phyloP scores from a whole-genome alignment of 2,797 vertebrate species.

The Lutjanus argentimaculatus region DNA sequence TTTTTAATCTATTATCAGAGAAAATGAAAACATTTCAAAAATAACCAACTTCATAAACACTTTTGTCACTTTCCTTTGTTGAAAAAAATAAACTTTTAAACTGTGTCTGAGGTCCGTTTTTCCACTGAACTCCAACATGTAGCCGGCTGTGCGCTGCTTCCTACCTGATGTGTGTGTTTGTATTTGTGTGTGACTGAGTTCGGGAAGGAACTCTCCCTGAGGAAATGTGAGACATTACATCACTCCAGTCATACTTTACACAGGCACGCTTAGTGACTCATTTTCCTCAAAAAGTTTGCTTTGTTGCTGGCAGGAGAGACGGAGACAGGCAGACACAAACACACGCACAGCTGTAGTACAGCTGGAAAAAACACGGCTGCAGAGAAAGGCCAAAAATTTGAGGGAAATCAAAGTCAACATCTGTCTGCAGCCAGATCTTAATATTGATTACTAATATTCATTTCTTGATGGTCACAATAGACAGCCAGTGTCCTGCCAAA shows the following conservation, averaged over 20 bases:
- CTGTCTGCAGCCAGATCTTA: background rate
- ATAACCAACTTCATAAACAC: background rate
- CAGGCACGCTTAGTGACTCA: background rate
- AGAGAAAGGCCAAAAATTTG: background rate
- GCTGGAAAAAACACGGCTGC: constrained; percentile 1
- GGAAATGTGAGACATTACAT: constrained; percentile 31
- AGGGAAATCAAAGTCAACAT: background rate
- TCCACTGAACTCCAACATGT: background rate
- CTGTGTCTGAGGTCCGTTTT: background rate
- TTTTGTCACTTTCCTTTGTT: background rate
- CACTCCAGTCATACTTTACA: constrained; percentile 1
- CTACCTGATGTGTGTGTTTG: background rate
- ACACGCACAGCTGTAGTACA: background rate
- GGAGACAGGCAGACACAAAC: background rate
- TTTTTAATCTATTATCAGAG: background rate
- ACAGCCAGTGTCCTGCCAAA: no score
- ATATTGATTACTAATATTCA: background rate
- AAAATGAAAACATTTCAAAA: background rate
- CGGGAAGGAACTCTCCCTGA: background rate
- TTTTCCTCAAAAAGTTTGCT: background rate
- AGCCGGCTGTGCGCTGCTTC: background rate
- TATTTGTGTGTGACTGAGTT: constrained; percentile 1
- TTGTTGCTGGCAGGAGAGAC: background rate
- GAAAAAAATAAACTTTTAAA: no score
- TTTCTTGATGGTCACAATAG: background rate